Evolutionary conservation across 2,113 vertebrate genomes (phyloP), one percentile per base, ranked within the genome.

Genomic region (Brachirus orientalis): DNA sequence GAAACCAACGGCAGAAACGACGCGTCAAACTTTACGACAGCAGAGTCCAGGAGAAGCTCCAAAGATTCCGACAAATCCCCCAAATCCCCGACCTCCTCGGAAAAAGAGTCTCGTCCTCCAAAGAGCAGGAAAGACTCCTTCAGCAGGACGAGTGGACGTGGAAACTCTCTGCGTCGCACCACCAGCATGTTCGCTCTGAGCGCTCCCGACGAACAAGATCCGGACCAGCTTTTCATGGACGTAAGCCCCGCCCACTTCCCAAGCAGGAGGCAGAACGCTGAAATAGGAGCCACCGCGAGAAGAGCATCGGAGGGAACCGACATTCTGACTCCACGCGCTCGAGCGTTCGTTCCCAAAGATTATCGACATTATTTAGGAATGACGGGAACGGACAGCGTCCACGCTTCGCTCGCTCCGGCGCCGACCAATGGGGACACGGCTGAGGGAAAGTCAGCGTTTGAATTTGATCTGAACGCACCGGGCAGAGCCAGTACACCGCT

Each of bases 331-430:
- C 85, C 79, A n/a, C 91, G 86, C 3, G 90, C 90, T 3, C 82
- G 89, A 13, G 88, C 90, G 0, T 89, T 83, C 47, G 83, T 93
- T 64, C 90, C 92, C 10, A 72, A 3, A 56, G 90, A 93, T 72
- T 91, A 90, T 62, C 85, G 87, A 1, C 88, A 93, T 62, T 93
- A 93, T 63, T 74, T 93, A 0, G 80, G 55, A 53, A 90, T 86
- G 84, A 79, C 84, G 7, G 74, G n/a, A n/a, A n/a, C 79, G 75
- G 72, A 84, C 36, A 66, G 78, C 13, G 13, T 60, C 33, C 79
- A 80, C 61, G 46, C 47, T 14, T 69, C 80, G 0, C 41, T 77
- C 2, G 45, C 43, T 19, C 73, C 71, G 0, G 37, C 20, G 1
- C 1, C 35, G 6, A 55, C 66, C 18, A 55, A 68, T 1, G 43